These are phyloP conservation scores for Caenorhabditis macrosperma DNA, from an alignment of 2,888 invertebrate species.

Conservation along the genomic window DNA sequence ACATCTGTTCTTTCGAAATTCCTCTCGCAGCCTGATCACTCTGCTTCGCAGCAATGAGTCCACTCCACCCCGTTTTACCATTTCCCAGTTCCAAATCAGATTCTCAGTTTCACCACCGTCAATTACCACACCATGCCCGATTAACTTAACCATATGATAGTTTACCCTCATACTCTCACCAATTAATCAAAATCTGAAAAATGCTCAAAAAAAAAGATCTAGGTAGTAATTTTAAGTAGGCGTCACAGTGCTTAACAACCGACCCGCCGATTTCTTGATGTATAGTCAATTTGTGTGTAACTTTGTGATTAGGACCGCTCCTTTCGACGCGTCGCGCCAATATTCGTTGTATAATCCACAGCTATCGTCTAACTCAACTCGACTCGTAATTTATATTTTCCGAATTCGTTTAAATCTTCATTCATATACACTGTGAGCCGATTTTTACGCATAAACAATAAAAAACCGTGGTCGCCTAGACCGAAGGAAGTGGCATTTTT, in stretches of 20 bases:
- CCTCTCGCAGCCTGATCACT: constrained; percentile 13
- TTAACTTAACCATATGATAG: not conserved
- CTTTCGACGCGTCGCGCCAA: not conserved
- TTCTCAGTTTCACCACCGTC: constrained; percentile 31
- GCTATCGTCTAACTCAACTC: not conserved
- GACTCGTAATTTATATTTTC: not conserved
- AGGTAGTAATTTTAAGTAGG: constrained; percentile 7
- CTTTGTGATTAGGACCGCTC: constrained; percentile 21
- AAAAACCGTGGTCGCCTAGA: not conserved
- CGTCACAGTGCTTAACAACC: no score
- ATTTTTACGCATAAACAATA: constrained; percentile 2
- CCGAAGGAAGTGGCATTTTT: not conserved
- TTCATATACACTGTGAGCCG: not conserved
- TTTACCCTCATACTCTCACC: constrained; percentile 1
- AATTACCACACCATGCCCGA: not conserved
- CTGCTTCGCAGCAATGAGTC: constrained; percentile 21
- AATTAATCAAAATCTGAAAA: not conserved
- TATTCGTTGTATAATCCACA: not conserved
- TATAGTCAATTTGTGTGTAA: constrained; percentile 6
- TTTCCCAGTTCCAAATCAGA: constrained; percentile 34
- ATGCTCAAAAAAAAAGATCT: not conserved
- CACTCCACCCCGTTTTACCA: not conserved
- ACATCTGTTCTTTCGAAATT: constrained; percentile 26
- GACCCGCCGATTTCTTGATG: not conserved
- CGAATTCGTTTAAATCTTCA: not conserved